Conservation (phyloP, 2,888 invertebrate species). For the Phanerotoma sp. region DNA sequence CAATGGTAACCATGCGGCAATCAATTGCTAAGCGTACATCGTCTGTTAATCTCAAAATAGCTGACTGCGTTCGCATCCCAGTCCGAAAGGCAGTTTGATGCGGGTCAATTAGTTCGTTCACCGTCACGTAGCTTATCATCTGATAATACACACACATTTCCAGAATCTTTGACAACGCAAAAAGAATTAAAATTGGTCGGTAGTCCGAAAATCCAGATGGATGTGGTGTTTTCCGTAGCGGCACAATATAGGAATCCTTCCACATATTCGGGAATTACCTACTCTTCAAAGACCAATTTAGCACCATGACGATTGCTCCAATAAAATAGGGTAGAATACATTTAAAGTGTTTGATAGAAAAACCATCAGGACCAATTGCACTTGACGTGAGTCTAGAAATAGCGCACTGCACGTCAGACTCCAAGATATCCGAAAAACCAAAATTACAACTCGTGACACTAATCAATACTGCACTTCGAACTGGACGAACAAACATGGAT, state of each 20-base stretch:
- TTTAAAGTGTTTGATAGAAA: no score
- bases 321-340: no score
- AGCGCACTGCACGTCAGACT: no score
- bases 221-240: background rate
- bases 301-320: no score
- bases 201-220: background rate
- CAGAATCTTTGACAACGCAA: background rate
- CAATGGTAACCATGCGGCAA: background rate
- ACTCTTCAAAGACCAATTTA: background rate
- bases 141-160: background rate
- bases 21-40: constrained; percentile 10
- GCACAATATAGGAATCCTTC: background rate
- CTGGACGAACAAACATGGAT: no score
- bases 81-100: background rate
- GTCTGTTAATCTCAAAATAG: constrained; percentile 5
- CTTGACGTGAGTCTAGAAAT: no score
- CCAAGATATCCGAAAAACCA: no score
- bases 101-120: background rate
- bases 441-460: no score
- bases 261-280: background rate
- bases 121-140: background rate
- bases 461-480: no score
- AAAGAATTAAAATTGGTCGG: background rate
- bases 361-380: no score
- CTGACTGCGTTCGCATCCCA: constrained; percentile 16